Percentiles rank a stretch among this genome's conserved stretches.
These are phyloP conservation scores for Platyura marginata DNA, from an alignment of 1,140 invertebrate genomes.

Conservation along the genomic window DNA sequence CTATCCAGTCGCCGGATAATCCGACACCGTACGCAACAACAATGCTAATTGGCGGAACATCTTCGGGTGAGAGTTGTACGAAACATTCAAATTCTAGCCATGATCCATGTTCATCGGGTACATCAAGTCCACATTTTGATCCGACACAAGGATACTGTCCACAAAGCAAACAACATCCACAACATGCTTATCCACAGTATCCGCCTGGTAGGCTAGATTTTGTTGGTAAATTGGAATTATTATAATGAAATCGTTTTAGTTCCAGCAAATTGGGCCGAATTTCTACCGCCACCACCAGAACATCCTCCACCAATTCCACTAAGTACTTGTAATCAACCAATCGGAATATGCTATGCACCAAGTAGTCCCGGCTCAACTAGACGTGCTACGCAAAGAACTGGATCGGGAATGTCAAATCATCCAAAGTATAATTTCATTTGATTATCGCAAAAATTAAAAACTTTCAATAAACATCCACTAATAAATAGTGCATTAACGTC, in stretches of 20 bases:
- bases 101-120: slow-evolving; percentile 30
- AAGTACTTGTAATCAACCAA: slow-evolving; percentile 3
- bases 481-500: slow-evolving; percentile 19
- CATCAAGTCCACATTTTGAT: slow-evolving; percentile 26
- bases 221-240: not conserved
- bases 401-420: slow-evolving; percentile 22
- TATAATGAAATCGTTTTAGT: slow-evolving; percentile 7
- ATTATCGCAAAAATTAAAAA: not conserved
- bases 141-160: slow-evolving; percentile 10
- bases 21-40: slow-evolving; percentile 73
- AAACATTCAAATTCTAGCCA: slow-evolving; percentile 27
- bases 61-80: slow-evolving; percentile 24
- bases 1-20: slow-evolving; percentile 36
- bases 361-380: slow-evolving; percentile 20
- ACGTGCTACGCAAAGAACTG: slow-evolving; percentile 20
- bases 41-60: slow-evolving; percentile 34
- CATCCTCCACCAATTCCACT: slow-evolving; percentile 45
- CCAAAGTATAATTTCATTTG: slow-evolving; percentile 13
- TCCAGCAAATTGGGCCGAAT: slow-evolving; percentile 56
- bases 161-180: slow-evolving; percentile 17
- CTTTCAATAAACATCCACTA: not conserved
- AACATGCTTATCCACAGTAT: slow-evolving; percentile 27
- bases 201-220: slow-evolving; percentile 21
- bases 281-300: slow-evolving; percentile 59
- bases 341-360: slow-evolving; percentile 15